phyloP scores from a whole-genome alignment of 2,113 vertebrate species.

The Shinisaurus crocodilurus region DNA sequence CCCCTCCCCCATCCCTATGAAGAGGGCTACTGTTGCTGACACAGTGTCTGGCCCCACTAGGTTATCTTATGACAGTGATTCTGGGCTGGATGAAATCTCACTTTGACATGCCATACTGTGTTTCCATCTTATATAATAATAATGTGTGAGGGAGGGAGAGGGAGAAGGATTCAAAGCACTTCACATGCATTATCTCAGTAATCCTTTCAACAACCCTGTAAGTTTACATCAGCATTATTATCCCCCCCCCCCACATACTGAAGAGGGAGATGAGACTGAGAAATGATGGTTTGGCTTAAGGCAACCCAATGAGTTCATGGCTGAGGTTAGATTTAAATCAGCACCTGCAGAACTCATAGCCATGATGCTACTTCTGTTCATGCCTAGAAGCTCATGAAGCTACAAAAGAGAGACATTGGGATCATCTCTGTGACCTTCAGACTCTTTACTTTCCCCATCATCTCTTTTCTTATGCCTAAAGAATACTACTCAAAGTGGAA shows the following conservation, averaged over 20 bases:
- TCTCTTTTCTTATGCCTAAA: not conserved
- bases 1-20: not conserved
- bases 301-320: not conserved
- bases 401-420: not conserved
- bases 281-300: not conserved
- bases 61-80: not conserved
- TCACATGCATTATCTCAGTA: not conserved
- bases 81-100: not conserved
- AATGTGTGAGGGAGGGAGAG: too few relatives aligned
- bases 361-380: not conserved
- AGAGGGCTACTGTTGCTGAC: not conserved
- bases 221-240: not conserved
- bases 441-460: not conserved
- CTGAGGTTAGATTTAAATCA: not conserved
- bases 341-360: not conserved
- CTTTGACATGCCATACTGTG: not conserved
- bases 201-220: not conserved
- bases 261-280: not conserved
- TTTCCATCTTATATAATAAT: not conserved
- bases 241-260: not conserved
- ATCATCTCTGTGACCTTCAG: not conserved
- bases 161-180: not conserved
- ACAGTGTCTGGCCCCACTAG: not conserved
- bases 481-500: not conserved
- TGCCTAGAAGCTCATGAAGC: not conserved